Evolutionary conservation across 2,797 vertebrate genomes (phyloP), one percentile per base, ranked within the genome.

Genomic region (Coccyzus lansbergi): DNA sequence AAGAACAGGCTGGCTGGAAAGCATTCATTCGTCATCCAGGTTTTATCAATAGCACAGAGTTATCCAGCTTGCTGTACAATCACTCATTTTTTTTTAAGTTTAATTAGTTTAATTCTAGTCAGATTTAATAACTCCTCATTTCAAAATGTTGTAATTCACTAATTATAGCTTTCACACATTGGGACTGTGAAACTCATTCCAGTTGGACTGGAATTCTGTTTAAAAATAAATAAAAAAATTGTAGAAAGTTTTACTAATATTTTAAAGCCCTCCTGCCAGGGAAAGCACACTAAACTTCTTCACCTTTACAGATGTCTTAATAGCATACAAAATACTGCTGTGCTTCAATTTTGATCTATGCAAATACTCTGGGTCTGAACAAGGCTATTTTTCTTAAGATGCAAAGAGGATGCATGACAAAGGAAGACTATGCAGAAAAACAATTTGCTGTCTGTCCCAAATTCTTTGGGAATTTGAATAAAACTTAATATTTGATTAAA

Each of bases 401-500:
- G 98, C 98, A 98, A 98, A 98, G 96, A 98, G 95, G 97, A 96
- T 97, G 96, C 93, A 76, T 95, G 97, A 98, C 97, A 98, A 96
- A 98, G 97, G 97, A 98, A 98, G 97, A 97, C 96, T 97, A 90
- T 22, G 93, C 94, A 97, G 95, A 93, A 97, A 98, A 97, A 98
- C 98, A 98, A 98, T 97, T 98, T 96, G 94, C 97, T 97, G 97
- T 93, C 97, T 98, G 97, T 98, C 38, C 38, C 38, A 38, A 38
- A 38, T 98, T 98, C 98, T 98, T 98, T 96, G 55, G 86, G 75
- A 94, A 98, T 98, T 98, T 98, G 98, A 98, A 98, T 98, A 98
- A 98, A 98, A 98, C 98, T 98, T 98, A 98, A 96, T 98, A 98
- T 98, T 98, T 98, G 98, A 98, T 98, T 98, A 98, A 98, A 98